Evolutionary conservation across 2,113 vertebrate species (phyloP), one percentile per base, ranked within the genome.

Genomic region (Eidolon helvum): DNA sequence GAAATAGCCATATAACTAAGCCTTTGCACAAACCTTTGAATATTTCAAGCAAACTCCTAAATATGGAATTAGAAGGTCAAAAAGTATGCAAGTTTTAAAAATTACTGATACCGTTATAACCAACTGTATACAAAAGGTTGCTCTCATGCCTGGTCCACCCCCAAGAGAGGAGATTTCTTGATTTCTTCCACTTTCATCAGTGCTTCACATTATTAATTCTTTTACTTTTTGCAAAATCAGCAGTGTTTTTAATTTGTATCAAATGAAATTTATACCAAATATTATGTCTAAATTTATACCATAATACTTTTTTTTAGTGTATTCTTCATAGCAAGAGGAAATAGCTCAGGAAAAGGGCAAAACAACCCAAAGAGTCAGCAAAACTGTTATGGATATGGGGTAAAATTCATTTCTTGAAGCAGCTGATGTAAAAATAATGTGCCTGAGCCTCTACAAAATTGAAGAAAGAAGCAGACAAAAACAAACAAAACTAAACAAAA

Each of bases 41-140:
- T 82, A 71, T 86, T 95, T 83, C n/a, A 35, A 26, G 87, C 38
- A 61, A 66, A 87, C 53, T 92, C 30, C 61, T 78, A 65, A 59
- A 30, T 66, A 10, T 59, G 50, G 21, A 94, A 45, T 33, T 24
- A 26, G 30, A 84, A 66, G 14, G 2, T 92, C 33, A 90, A 90
- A 87, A 12, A 33, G 5, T 22, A 55, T 35, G 22, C 14, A 50
- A 11, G 2, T 79, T 90, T 79, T 53, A 87, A 66, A 80, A 38
- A 21, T 40, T 40, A 28, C 74, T 74, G 61, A 35, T 74, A 21
- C 75, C 14, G 26, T 57, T 59, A 22, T 53, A 26, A n/a, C 15
- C 84, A 94, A 74, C 10, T 40, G 4, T 65, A 30, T 50, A 45
- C n/a, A 16, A 57, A 86, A 88, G 1, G 4, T 16, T 57, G 4